Percentiles rank a stretch among this genome's conserved stretches.
These are phyloP conservation scores for Homarus gammarus DNA, from an alignment of 2,888 invertebrate species.

Conservation along the genomic window DNA sequence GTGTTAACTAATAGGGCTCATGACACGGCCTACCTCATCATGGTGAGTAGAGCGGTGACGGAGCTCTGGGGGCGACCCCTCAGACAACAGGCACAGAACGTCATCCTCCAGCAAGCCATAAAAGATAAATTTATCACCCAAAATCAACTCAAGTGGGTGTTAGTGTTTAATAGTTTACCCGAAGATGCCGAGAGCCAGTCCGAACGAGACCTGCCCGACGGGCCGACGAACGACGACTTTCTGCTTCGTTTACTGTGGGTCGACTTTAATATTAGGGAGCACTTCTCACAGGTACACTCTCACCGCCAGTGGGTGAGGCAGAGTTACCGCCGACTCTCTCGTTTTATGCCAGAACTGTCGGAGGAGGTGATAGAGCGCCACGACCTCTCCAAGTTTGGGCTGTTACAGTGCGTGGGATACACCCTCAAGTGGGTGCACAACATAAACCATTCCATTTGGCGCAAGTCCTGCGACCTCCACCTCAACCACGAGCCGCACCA, in stretches of 20 bases:
- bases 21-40: conserved; percentile 6
- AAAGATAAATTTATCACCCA: conserved; percentile 27
- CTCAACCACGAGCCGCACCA: conserved; percentile 44
- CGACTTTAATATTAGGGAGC: conserved; percentile 42
- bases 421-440: conserved; percentile 51
- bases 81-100: background rate
- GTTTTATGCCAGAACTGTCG: conserved; percentile 2
- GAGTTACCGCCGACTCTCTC: conserved; percentile 5
- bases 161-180: background rate
- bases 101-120: conserved; percentile 17
- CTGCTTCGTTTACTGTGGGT: conserved; percentile 30
- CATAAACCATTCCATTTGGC: conserved; percentile 23
- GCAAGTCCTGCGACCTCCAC: conserved; percentile 31
- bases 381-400: conserved; percentile 49
- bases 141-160: conserved; percentile 31
- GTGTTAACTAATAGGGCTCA: background rate
- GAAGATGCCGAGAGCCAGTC: background rate
- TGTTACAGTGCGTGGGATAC: conserved; percentile 51
- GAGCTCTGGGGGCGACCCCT: conserved; percentile 15
- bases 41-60: background rate
- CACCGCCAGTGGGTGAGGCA: conserved; percentile 46
- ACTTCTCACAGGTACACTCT: conserved; percentile 23
- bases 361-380: conserved; percentile 31
- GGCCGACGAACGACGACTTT: background rate
- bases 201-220: background rate